A percentile compares a stretch with the other conserved stretches of the same genome.
These are phyloP conservation scores for Paracanthobrama guichenoti DNA, from an alignment of 2,113 vertebrate genomes.

Conservation along the genomic window DNA sequence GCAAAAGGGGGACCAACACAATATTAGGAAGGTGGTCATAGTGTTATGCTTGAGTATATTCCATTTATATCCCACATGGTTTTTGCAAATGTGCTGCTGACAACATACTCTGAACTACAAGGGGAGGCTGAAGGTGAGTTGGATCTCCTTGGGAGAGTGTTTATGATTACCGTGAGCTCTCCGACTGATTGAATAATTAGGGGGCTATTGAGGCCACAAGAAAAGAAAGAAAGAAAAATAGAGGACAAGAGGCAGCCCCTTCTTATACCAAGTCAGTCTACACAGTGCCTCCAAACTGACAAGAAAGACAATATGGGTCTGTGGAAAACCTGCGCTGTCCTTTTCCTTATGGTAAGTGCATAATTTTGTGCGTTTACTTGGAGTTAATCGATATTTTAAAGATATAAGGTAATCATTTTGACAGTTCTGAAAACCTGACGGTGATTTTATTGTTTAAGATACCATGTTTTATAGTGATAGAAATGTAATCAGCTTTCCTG, in stretches of 20 bases:
- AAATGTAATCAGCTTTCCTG: neutral
- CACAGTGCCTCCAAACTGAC: constrained; percentile 40
- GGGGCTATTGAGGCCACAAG: constrained; percentile 33
- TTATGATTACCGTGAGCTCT: constrained; percentile 67
- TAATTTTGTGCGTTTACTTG: neutral
- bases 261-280: constrained; percentile 46
- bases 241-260: constrained; percentile 23
- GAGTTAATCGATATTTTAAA: neutral
- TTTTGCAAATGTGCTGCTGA: neutral
- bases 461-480: neutral
- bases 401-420: neutral
- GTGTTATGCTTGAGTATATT: too few species aligned
- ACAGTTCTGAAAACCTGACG: neutral
- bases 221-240: constrained; percentile 27
- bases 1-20: too few species aligned
- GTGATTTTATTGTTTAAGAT: neutral
- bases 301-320: constrained; percentile 64
- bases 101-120: neutral
- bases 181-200: constrained; percentile 70
- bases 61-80: neutral
- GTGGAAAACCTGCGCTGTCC: constrained; percentile 49
- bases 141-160: constrained; percentile 51
- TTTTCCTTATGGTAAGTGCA: constrained; percentile 68
- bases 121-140: constrained; percentile 57
- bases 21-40: too few species aligned